Conservation (phyloP, 2,888 invertebrate species). For the Erebia ligea region DNA sequence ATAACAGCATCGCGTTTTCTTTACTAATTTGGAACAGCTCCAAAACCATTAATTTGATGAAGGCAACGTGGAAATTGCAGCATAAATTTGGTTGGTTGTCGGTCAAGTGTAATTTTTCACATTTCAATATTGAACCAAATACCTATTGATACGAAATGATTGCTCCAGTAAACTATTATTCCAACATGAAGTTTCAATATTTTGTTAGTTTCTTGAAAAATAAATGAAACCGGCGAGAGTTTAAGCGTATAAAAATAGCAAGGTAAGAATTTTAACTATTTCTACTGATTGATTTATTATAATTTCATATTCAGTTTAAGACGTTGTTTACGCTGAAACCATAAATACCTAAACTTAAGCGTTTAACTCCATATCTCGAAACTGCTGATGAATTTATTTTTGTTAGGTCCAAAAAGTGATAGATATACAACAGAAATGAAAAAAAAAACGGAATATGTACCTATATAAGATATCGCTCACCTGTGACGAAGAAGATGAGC, state of each 20-base stretch:
- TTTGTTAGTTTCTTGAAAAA: too few species aligned
- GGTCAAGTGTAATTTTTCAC: constrained; percentile 18
- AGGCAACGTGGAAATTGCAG: constrained; percentile 29
- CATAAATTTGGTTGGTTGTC: constrained; percentile 31
- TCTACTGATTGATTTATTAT: too few species aligned
- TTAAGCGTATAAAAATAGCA: too few species aligned
- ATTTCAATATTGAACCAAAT: constrained; percentile 5
- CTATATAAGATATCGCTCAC: constrained; percentile 44
- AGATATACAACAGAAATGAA: neutral
- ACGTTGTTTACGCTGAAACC: too few species aligned
- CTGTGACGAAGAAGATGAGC: constrained; percentile 65
- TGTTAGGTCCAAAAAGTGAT: too few species aligned
- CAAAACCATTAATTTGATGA: constrained; percentile 40
- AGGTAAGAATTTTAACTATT: too few species aligned
- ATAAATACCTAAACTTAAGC: too few species aligned
- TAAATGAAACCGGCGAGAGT: too few species aligned
- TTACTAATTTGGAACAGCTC: constrained; percentile 37
- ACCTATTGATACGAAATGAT: neutral
- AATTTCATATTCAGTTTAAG: too few species aligned
- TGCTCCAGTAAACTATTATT: neutral
- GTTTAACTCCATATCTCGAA: too few species aligned
- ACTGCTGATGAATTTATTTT: too few species aligned
- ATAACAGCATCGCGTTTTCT: constrained; percentile 20
- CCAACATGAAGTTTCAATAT: too few species aligned
- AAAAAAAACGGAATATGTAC: neutral